A percentile compares a stretch with the other conserved stretches of the same genome.
phyloP scores from a whole-genome alignment of 2,888 invertebrate genomes.

The Ophion ventricosus region DNA sequence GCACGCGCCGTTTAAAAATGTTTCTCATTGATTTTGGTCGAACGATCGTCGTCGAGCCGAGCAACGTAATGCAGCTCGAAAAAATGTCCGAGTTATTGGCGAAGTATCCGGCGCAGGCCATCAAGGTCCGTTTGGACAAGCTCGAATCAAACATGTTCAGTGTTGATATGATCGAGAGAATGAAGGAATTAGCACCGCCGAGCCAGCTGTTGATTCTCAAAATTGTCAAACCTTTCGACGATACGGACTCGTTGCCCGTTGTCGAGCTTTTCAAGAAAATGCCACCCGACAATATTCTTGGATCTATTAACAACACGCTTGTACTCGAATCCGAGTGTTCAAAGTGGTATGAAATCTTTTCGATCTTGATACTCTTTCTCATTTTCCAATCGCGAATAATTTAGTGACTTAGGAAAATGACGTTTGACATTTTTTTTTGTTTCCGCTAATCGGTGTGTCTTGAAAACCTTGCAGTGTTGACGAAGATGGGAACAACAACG shows the following conservation, averaged over 20 bases:
- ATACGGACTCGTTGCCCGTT: constrained; percentile 79
- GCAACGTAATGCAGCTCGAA: constrained; percentile 83
- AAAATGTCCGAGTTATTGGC: constrained; percentile 80
- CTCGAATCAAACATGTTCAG: constrained; percentile 85
- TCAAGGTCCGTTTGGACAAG: constrained; percentile 85
- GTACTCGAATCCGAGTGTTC: constrained; percentile 83
- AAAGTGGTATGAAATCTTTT: constrained; percentile 8
- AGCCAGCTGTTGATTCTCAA: constrained; percentile 86
- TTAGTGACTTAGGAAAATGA: too few relatives aligned
- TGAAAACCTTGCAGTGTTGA: constrained; percentile 59
- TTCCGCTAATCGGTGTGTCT: background rate
- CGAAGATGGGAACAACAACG: constrained; percentile 77
- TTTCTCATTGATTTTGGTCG: constrained; percentile 86
- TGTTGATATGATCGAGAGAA: constrained; percentile 78
- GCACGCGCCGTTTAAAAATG: constrained; percentile 82
- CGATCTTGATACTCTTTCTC: background rate
- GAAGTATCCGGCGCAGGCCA: constrained; percentile 84
- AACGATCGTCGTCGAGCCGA: constrained; percentile 81
- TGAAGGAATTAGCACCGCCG: constrained; percentile 84
- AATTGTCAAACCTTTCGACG: constrained; percentile 75
- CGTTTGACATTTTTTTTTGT: background rate
- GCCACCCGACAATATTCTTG: constrained; percentile 86
- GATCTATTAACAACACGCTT: constrained; percentile 89
- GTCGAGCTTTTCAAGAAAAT: constrained; percentile 90
- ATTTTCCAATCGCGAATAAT: background rate